phyloP scores from a whole-genome alignment of 92 coral and sea anemone species.

The Heteractis magnifica region DNA sequence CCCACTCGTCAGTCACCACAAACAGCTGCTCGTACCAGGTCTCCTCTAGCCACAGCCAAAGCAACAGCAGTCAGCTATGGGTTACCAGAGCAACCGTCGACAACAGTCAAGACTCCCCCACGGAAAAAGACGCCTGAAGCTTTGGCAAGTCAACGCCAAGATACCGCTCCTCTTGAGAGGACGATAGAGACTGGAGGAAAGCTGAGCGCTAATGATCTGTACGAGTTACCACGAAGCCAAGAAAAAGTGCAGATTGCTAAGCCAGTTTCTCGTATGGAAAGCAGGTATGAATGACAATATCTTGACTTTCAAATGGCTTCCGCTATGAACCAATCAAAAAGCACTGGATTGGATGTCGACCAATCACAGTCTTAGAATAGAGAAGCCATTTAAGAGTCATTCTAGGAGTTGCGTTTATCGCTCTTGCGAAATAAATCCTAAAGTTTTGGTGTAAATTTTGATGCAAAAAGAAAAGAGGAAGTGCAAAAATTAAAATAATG shows the following conservation, averaged over 20 bases:
- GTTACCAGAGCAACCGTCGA: constrained; percentile 28
- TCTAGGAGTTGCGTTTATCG: too few relatives aligned
- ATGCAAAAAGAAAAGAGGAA: too few relatives aligned
- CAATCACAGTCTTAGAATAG: too few relatives aligned
- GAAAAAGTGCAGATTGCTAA: constrained; percentile 6
- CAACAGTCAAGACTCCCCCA: constrained; percentile 20
- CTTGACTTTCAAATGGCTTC: not conserved
- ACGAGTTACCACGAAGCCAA: constrained; percentile 17
- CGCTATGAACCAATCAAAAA: too few relatives aligned
- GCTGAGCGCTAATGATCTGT: constrained; percentile 25
- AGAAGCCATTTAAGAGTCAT: too few relatives aligned
- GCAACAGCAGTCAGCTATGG: constrained; percentile 61
- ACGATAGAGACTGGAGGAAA: constrained; percentile 14
- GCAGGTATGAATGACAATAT: constrained; percentile 16
- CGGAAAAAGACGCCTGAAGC: constrained; percentile 12
- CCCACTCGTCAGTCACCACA: constrained; percentile 32
- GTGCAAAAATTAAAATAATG: too few relatives aligned
- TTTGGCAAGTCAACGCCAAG: not conserved
- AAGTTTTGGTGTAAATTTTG: too few relatives aligned
- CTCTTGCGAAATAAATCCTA: too few relatives aligned
- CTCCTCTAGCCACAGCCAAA: constrained; percentile 65
- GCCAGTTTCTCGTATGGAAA: constrained; percentile 10
- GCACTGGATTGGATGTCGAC: too few relatives aligned
- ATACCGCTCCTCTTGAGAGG: constrained; percentile 12
- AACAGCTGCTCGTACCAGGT: constrained; percentile 41